Conservation (phyloP, 1,140 invertebrate genomes). For the Lasioglossum baleicum region DNA sequence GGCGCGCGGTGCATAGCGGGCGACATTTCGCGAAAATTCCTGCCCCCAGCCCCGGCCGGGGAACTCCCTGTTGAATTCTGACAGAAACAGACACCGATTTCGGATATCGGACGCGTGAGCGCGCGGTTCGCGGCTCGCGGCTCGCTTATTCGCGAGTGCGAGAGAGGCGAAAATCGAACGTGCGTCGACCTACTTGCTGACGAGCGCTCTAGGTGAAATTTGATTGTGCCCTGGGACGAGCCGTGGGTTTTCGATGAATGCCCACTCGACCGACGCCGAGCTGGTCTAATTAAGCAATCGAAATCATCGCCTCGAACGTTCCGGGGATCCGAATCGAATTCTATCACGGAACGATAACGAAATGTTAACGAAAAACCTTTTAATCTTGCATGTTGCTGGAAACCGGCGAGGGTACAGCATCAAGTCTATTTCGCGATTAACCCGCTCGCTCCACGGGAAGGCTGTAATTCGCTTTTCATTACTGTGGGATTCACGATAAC, state of each 20-base stretch:
- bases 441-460: too few species aligned
- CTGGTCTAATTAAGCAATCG: slow-evolving; percentile 20
- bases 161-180: slow-evolving; percentile 19
- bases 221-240: slow-evolving; percentile 5
- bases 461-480: too few species aligned
- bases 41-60: too few species aligned
- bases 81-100: slow-evolving; percentile 5
- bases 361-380: background rate
- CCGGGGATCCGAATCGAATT: background rate
- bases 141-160: background rate
- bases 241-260: slow-evolving; percentile 14
- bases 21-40: background rate
- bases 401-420: too few species aligned
- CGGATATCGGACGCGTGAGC: background rate
- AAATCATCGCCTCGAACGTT: background rate
- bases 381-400: too few species aligned
- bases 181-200: slow-evolving; percentile 26
- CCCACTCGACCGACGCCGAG: slow-evolving; percentile 7
- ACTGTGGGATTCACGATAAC: too few species aligned
- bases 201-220: slow-evolving; percentile 15
- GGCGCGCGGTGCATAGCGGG: too few species aligned
- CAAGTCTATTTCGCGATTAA: too few species aligned
- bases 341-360: background rate
- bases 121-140: background rate
- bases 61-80: background rate